Conservation (phyloP, 2,113 vertebrate genomes). For the Callocephalon fimbriatum region DNA sequence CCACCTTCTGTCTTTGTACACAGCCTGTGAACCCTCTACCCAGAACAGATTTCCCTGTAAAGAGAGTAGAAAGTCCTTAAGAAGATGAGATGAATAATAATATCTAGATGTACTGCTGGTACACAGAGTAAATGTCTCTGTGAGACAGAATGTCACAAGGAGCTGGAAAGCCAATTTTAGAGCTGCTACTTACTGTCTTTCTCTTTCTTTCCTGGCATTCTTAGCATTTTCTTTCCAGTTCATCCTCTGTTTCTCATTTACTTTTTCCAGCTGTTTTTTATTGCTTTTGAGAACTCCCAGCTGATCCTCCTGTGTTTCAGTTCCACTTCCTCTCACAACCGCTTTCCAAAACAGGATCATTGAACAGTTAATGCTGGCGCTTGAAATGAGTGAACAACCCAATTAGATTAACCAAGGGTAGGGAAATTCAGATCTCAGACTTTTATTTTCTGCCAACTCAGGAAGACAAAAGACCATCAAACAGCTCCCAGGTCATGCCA, state of each 20-base stretch:
- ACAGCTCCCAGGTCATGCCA: neutral
- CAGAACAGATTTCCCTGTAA: neutral
- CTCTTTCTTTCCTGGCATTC: neutral
- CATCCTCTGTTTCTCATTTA: slow-evolving; percentile 51
- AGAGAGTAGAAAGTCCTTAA: neutral
- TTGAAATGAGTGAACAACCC: slow-evolving; percentile 40
- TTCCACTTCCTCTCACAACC: slow-evolving; percentile 31
- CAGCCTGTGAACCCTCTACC: neutral
- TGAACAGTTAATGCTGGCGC: slow-evolving; percentile 53
- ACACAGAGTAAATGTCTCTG: neutral
- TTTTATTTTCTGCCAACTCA: slow-evolving; percentile 48
- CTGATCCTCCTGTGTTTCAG: slow-evolving; percentile 40
- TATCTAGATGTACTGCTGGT: neutral
- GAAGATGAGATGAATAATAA: neutral
- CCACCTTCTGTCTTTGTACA: neutral
- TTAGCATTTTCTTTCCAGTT: slow-evolving; percentile 53
- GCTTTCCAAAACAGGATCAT: slow-evolving; percentile 37
- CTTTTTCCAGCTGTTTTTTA: slow-evolving; percentile 43
- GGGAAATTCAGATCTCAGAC: slow-evolving; percentile 1
- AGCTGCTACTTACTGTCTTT: neutral
- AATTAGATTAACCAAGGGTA: slow-evolving; percentile 37
- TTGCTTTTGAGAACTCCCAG: slow-evolving; percentile 55
- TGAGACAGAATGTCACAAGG: neutral
- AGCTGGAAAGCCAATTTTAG: slow-evolving; percentile 8
- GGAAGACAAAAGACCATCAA: slow-evolving; percentile 51